A percentile compares a stretch with the other conserved stretches of the same genome.
Evolutionary conservation across 2,113 vertebrate species (phyloP).

Genomic region (Dendropsophus ebraccatus): DNA sequence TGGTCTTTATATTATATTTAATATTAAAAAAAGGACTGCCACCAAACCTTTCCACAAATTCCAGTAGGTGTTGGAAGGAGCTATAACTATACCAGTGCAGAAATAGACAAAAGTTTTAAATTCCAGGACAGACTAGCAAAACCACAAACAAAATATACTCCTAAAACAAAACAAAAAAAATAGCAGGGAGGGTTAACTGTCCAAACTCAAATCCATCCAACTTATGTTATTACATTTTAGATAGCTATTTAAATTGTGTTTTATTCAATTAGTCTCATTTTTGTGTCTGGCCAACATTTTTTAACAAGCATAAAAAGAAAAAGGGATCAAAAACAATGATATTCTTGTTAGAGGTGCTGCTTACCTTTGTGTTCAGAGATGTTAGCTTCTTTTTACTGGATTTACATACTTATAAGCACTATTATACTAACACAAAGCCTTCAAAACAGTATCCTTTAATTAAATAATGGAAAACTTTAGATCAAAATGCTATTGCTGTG

Average conservation of each 20-base stretch:
- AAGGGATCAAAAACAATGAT: background rate
- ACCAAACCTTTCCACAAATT: no score
- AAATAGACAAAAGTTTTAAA: no score
- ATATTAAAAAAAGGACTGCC: no score
- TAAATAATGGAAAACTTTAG: conserved; percentile 12
- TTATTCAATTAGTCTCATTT: background rate
- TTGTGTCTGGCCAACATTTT: background rate
- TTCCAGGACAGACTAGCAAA: no score
- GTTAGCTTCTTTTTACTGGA: background rate
- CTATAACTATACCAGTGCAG: no score
- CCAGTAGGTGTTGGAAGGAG: no score
- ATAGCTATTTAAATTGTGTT: background rate
- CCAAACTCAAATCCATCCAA: background rate
- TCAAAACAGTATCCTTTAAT: background rate
- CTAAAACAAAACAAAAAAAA: background rate
- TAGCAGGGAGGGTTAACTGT: background rate
- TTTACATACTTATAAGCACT: background rate
- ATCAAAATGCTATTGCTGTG: background rate
- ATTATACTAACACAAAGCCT: background rate
- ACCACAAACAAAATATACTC: background rate
- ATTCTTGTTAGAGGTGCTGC: background rate
- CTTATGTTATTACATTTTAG: background rate
- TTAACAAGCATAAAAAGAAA: background rate
- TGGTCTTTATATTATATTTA: no score
- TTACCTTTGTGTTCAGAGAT: background rate